These are phyloP conservation scores for Gobio occitaniae DNA, from an alignment of 2,797 vertebrate genomes.

Conservation along the genomic window DNA sequence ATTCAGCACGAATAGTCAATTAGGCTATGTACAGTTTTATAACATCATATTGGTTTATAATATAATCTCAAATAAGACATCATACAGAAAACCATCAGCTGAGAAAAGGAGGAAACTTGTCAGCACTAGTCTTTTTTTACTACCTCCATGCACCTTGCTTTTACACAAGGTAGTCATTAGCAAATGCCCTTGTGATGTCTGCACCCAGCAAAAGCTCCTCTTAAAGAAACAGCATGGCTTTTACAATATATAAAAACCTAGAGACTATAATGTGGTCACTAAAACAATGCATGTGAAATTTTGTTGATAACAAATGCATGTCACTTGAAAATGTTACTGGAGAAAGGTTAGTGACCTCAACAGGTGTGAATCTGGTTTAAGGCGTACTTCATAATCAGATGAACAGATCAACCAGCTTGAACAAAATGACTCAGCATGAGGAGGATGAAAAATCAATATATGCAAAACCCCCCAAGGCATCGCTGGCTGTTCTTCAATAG, in stretches of 20 bases:
- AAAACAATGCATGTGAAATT: background rate
- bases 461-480: background rate
- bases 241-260: background rate
- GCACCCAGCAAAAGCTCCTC: constrained; percentile 4
- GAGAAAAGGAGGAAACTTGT: constrained; percentile 1
- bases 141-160: background rate
- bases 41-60: background rate
- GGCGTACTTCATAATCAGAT: background rate
- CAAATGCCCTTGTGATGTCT: constrained; percentile 42
- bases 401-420: constrained; percentile 1
- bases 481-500: constrained; percentile 12
- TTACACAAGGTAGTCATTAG: constrained; percentile 36
- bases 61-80: background rate
- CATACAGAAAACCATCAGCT: background rate
- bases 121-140: background rate
- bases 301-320: background rate
- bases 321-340: background rate
- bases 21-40: constrained; percentile 9
- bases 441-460: constrained; percentile 27
- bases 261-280: background rate
- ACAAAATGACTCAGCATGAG: constrained; percentile 22
- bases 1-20: constrained; percentile 24
- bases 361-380: background rate
- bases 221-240: constrained; percentile 38
- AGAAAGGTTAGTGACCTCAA: background rate